Evolutionary conservation across 1,140 invertebrate genomes (phyloP).

Genomic region (Lutraria rhynchaena): DNA sequence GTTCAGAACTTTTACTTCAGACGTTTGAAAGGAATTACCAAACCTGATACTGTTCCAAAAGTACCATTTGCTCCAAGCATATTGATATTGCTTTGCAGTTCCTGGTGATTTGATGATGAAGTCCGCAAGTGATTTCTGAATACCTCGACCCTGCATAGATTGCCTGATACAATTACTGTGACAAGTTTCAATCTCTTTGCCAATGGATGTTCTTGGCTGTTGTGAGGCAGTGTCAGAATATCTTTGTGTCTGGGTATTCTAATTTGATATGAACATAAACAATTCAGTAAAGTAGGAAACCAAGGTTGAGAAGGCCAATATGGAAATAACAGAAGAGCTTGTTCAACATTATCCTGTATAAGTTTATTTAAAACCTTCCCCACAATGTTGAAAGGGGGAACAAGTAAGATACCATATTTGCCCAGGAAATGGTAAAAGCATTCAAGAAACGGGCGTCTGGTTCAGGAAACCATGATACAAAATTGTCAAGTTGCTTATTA

Average conservation of each 20-base stretch:
- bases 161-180: slow-evolving; percentile 54
- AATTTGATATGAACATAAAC: slow-evolving; percentile 39
- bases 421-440: slow-evolving; percentile 60
- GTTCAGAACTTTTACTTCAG: not conserved
- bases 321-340: slow-evolving; percentile 44
- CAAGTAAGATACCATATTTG: slow-evolving; percentile 24
- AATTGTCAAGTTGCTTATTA: slow-evolving; percentile 55
- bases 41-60: no score
- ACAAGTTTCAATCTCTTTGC: slow-evolving; percentile 26
- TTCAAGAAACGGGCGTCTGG: slow-evolving; percentile 55
- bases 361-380: slow-evolving; percentile 55
- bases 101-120: no score
- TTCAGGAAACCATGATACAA: slow-evolving; percentile 63
- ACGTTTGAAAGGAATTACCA: no score
- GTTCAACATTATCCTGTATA: slow-evolving; percentile 43
- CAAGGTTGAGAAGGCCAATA: slow-evolving; percentile 52
- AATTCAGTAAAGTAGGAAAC: slow-evolving; percentile 43
- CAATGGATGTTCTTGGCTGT: slow-evolving; percentile 25
- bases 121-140: slow-evolving; percentile 47
- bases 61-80: no score
- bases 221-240: slow-evolving; percentile 38
- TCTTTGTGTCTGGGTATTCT: slow-evolving; percentile 38
- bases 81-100: no score
- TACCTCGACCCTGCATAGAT: slow-evolving; percentile 1
- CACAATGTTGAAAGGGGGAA: slow-evolving; percentile 60